These are phyloP conservation scores for Endomychus coccineus DNA, from an alignment of 2,888 invertebrate species.

Conservation along the genomic window DNA sequence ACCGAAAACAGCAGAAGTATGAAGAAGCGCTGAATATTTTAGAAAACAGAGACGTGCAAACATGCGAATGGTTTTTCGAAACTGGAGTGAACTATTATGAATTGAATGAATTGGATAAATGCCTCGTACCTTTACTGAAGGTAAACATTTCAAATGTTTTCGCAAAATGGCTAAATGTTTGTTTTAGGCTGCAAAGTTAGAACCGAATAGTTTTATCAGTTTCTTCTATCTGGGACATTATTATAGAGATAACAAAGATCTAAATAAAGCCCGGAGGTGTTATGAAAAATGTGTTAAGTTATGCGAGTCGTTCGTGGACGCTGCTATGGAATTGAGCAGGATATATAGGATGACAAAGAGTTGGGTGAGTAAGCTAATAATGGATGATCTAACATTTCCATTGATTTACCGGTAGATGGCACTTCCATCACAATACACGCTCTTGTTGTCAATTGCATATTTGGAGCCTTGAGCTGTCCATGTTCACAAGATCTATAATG, in stretches of 20 bases:
- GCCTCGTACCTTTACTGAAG: constrained; percentile 58
- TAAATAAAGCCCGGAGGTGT: constrained; percentile 71
- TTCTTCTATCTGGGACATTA: constrained; percentile 71
- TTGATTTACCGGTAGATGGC: neutral
- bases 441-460: too few relatives aligned
- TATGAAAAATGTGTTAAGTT: constrained; percentile 77
- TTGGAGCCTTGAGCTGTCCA: too few relatives aligned
- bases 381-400: too few relatives aligned
- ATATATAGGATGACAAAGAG: constrained; percentile 62
- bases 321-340: constrained; percentile 68
- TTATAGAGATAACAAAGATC: constrained; percentile 58
- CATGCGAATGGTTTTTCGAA: constrained; percentile 50
- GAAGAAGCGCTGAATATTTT: constrained; percentile 52
- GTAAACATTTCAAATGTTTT: constrained; percentile 22
- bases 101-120: constrained; percentile 51
- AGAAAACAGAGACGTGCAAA: constrained; percentile 37
- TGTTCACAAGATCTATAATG: too few relatives aligned
- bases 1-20: constrained; percentile 47
- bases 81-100: constrained; percentile 57
- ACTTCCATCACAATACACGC: too few relatives aligned
- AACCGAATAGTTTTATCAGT: constrained; percentile 66
- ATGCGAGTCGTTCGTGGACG: constrained; percentile 57
- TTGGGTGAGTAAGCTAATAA: constrained; percentile 52
- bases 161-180: neutral
- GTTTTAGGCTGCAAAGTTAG: constrained; percentile 55